These are phyloP conservation scores for Pyrgus malvae DNA, from an alignment of 2,888 invertebrate genomes.

Conservation along the genomic window DNA sequence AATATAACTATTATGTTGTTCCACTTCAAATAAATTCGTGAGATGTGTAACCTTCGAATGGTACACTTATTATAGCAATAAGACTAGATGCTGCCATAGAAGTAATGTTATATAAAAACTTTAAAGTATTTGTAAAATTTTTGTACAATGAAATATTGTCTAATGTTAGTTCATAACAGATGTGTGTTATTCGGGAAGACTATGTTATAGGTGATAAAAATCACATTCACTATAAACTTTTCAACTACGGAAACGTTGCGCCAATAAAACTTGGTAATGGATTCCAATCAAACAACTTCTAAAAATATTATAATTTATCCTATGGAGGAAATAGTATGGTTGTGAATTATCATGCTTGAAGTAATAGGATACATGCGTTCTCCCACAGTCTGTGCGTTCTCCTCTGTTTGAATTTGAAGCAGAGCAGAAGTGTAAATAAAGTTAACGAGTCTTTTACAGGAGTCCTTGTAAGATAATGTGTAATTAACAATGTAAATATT, in stretches of 20 bases:
- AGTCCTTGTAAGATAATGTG: conserved; percentile 14
- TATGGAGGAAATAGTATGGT: not conserved
- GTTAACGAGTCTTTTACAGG: not conserved
- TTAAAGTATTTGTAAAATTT: conserved; percentile 6
- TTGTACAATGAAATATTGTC: conserved; percentile 4
- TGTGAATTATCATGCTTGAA: too few species aligned
- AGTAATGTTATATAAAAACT: conserved; percentile 12
- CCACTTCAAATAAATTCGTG: not conserved
- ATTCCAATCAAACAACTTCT: not conserved
- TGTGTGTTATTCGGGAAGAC: conserved; percentile 16
- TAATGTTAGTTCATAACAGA: conserved; percentile 16
- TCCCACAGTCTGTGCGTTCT: too few species aligned
- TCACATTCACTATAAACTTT: not conserved
- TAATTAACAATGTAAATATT: conserved; percentile 11
- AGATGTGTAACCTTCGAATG: not conserved
- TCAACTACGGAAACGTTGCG: not conserved
- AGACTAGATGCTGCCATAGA: conserved; percentile 18
- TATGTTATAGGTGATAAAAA: conserved; percentile 10
- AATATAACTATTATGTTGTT: too few species aligned
- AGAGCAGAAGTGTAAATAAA: conserved; percentile 15
- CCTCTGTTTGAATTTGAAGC: too few species aligned
- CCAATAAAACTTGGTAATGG: not conserved
- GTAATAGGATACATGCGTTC: too few species aligned
- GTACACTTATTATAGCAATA: conserved; percentile 4
- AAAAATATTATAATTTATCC: not conserved